A percentile compares a stretch with the other conserved stretches of the same genome.
Conservation (phyloP, 2,113 vertebrate species). For the Syngnathus scovelli region DNA sequence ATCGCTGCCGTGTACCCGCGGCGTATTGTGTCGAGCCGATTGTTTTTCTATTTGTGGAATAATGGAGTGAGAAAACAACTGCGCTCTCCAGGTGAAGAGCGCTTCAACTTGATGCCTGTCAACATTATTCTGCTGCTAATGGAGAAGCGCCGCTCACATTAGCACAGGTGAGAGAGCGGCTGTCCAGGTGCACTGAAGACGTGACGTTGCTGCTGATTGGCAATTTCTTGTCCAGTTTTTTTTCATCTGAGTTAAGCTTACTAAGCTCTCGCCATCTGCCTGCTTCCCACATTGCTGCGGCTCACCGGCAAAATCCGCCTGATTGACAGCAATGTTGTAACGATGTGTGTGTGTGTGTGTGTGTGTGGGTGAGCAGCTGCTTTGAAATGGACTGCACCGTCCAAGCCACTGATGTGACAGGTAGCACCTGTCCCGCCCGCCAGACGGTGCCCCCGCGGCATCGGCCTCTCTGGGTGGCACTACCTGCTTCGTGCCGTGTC, state of each 20-base stretch:
- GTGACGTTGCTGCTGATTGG: constrained; percentile 39
- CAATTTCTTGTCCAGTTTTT: constrained; percentile 40
- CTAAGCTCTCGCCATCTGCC: constrained; percentile 8
- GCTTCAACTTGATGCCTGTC: constrained; percentile 31
- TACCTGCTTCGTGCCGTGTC: constrained; percentile 32
- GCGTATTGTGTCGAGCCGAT: constrained; percentile 18
- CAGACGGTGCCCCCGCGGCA: constrained; percentile 51
- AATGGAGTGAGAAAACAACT: constrained; percentile 44
- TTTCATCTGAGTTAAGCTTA: constrained; percentile 13
- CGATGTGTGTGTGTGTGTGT: constrained; percentile 16
- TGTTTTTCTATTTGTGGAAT: constrained; percentile 21
- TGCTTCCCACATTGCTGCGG: constrained; percentile 3
- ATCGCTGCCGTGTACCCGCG: constrained; percentile 25
- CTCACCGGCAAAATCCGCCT: constrained; percentile 15
- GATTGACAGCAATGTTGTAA: constrained; percentile 24
- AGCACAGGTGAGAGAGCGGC: constrained; percentile 29
- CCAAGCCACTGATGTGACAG: constrained; percentile 39
- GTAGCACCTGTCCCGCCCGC: constrained; percentile 53
- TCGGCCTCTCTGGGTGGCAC: constrained; percentile 39
- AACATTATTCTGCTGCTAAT: constrained; percentile 36
- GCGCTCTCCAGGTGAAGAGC: constrained; percentile 23
- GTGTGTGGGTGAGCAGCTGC: neutral
- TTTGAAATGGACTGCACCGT: neutral
- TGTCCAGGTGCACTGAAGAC: constrained; percentile 23
- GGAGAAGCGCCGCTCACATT: constrained; percentile 39